Percentiles rank a stretch among this genome's conserved stretches.
Evolutionary conservation across 1,140 invertebrate species (phyloP).

Genomic region (Spodoptera litura): DNA sequence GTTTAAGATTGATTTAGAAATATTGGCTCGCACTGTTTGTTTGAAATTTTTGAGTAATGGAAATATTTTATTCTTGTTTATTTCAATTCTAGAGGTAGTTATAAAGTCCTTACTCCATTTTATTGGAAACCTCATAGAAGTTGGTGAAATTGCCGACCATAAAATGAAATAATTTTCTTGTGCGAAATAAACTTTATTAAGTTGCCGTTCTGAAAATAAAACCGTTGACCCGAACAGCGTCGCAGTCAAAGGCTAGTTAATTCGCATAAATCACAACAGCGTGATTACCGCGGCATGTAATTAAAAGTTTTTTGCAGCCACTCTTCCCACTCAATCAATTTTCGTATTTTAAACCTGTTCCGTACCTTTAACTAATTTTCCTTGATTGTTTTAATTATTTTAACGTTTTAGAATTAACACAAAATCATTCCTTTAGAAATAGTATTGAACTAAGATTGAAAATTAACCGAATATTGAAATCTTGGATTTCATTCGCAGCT

Average conservation of each 20-base stretch:
- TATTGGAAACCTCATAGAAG: neutral
- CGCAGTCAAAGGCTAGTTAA: neutral
- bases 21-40: neutral
- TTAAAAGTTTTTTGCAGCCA: slow-evolving; percentile 8
- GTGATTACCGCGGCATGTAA: neutral
- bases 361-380: slow-evolving; percentile 1
- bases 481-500: no score
- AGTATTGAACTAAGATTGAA: no score
- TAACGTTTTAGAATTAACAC: neutral
- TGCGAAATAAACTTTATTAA: no score
- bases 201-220: no score
- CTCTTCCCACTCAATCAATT: slow-evolving; percentile 33
- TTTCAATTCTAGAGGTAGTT: no score
- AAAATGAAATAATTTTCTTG: no score
- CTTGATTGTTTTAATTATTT: slow-evolving; percentile 16
- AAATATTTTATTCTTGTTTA: no score
- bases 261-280: slow-evolving; percentile 10
- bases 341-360: slow-evolving; percentile 29
- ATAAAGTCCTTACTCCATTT: no score
- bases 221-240: no score
- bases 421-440: neutral
- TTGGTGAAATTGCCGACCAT: no score
- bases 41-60: no score
- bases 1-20: slow-evolving; percentile 18
- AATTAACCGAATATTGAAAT: no score